Conservation (phyloP, 2,888 invertebrate genomes). For the Dicranocentrus wangi region DNA sequence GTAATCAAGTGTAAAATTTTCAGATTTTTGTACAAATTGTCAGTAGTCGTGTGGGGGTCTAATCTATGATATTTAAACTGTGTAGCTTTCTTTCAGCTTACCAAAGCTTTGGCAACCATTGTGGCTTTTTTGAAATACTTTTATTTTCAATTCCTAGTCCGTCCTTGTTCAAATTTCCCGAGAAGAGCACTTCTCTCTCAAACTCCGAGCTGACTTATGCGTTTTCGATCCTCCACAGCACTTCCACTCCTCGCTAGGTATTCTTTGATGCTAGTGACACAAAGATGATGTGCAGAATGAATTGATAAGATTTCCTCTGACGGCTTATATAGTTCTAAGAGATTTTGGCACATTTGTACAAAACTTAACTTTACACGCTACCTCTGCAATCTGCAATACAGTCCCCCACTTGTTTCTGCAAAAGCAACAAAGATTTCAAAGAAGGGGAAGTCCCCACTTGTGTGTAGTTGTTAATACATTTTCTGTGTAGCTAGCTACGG, state of each 20-base stretch:
- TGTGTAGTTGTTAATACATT: not conserved
- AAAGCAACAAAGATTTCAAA: slow-evolving; percentile 34
- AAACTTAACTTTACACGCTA: slow-evolving; percentile 38
- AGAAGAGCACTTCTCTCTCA: slow-evolving; percentile 55
- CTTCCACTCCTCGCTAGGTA: slow-evolving; percentile 10
- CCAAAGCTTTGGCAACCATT: slow-evolving; percentile 69
- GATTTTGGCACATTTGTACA: slow-evolving; percentile 59
- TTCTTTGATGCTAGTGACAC: slow-evolving; percentile 61
- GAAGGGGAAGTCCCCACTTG: slow-evolving; percentile 47
- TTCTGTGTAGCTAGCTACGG: slow-evolving; percentile 12
- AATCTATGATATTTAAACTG: not conserved
- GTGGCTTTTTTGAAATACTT: slow-evolving; percentile 41
- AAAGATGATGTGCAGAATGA: slow-evolving; percentile 66
- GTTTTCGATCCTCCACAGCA: too few species aligned
- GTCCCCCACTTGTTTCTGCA: slow-evolving; percentile 8
- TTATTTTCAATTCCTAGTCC: slow-evolving; percentile 20
- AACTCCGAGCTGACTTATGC: slow-evolving; percentile 25
- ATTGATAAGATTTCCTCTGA: slow-evolving; percentile 66
- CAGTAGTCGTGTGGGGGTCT: slow-evolving; percentile 4
- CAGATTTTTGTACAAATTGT: slow-evolving; percentile 8
- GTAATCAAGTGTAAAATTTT: slow-evolving; percentile 38
- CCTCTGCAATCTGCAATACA: too few species aligned
- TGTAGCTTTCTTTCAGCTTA: slow-evolving; percentile 49
- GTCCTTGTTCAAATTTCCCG: slow-evolving; percentile 39
- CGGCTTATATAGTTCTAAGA: slow-evolving; percentile 68